Evolutionary conservation across 2,797 vertebrate genomes (phyloP), one percentile per base, ranked within the genome.

Genomic region (Parotocinclus haroldoi): DNA sequence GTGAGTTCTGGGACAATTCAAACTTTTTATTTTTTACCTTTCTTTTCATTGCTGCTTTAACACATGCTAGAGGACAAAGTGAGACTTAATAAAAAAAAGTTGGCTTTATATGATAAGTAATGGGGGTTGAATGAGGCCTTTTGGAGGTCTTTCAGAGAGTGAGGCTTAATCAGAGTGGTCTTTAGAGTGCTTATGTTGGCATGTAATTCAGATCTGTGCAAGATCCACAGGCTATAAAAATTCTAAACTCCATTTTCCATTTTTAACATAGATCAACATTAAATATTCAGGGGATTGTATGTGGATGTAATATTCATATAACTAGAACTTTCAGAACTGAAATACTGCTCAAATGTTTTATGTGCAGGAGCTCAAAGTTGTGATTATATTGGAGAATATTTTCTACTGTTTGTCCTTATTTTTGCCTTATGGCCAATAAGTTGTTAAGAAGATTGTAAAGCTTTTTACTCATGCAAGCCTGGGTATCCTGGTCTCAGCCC

Each of bases 281-380:
- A 90, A 90, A 89, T 85, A 90, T 92, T 89, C 84, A 90, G 84
- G 79, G 80, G 81, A 88, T 88, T 80, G 88, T 88, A 83, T 87
- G 84, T 78, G 79, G 79, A 80, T 90, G 86, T 89, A 89, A 90
- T 90, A 90, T 90, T 89, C 84, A 90, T 91, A 88, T 86, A 89
- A 90, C 83, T 90, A 42, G 85, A 89, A 90, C 90, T 90, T 75
- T 91, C 88, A 85, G 87, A 89, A 89, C 86, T 89, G 83, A 82
- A 84, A 89, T 60, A 64, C 37, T 68, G 63, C 57, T 68, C 14
- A 88, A 83, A 87, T 78, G 81, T 83, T 89, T 88, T 86, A 88
- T 87, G 83, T 78, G 77, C 77, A 84, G 85, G 83, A 82, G 69
- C 76, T 66, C 56, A 58, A 54, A 42, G 38, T 76, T 84, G 84